A percentile compares a stretch with the other conserved stretches of the same genome.
These are phyloP conservation scores for Sebastes flavidus DNA, from an alignment of 2,797 vertebrate species.

Conservation along the genomic window DNA sequence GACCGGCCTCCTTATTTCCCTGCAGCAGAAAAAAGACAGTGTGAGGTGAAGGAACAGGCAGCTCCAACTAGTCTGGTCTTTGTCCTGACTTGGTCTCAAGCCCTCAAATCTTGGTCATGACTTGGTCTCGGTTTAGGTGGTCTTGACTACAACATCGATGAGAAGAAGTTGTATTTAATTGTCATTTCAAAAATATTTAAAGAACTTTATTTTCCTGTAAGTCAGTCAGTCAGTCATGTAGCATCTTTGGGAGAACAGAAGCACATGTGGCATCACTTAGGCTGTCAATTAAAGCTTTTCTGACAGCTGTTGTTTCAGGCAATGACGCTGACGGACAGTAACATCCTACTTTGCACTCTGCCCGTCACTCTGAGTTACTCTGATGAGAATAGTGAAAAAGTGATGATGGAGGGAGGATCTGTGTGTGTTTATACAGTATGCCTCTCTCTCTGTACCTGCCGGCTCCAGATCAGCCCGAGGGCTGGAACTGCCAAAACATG, in stretches of 20 bases:
- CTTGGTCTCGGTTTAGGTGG: too few species aligned
- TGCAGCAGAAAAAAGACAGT: conserved; percentile 40
- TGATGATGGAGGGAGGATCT: conserved; percentile 6
- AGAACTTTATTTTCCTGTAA: background rate
- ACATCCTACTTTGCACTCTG: background rate
- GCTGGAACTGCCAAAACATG: conserved; percentile 50
- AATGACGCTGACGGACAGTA: conserved; percentile 5
- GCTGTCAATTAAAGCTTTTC: background rate
- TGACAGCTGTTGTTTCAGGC: conserved; percentile 10
- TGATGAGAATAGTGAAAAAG: background rate
- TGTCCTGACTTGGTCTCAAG: too few species aligned
- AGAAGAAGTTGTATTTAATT: background rate
- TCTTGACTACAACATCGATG: too few species aligned
- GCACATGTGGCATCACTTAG: background rate
- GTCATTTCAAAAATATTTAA: background rate
- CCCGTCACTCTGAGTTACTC: background rate
- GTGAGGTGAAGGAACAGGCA: conserved; percentile 26
- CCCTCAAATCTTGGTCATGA: too few species aligned
- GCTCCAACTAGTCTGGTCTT: background rate
- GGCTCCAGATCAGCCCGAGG: conserved; percentile 19
- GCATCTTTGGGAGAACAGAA: background rate
- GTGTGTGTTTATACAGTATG: background rate
- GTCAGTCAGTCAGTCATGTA: background rate
- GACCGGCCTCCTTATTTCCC: conserved; percentile 13
- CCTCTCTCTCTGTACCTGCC: background rate